Evolutionary conservation across 2,113 vertebrate genomes (phyloP).

Genomic region (Glaucidium brasilianum): DNA sequence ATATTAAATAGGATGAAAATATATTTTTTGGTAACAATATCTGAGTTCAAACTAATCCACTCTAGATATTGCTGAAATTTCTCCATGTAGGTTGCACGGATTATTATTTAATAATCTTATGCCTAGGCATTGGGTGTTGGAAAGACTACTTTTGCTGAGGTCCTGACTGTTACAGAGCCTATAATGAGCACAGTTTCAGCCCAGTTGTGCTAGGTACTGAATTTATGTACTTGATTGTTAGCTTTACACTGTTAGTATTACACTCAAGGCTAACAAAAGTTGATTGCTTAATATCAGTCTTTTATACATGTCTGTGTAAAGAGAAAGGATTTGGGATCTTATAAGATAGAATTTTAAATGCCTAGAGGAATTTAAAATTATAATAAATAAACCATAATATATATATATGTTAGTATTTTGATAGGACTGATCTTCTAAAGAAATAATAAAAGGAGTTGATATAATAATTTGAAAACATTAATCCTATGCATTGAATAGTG

Average conservation of each 20-base stretch:
- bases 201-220: background rate
- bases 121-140: background rate
- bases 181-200: background rate
- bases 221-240: background rate
- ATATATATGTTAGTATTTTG: background rate
- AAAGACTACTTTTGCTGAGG: background rate
- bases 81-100: background rate
- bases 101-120: background rate
- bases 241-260: background rate
- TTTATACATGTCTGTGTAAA: background rate
- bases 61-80: background rate
- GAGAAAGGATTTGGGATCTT: background rate
- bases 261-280: background rate
- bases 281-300: background rate
- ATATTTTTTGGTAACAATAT: background rate
- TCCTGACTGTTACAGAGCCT: background rate
- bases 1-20: background rate
- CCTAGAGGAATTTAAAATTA: background rate
- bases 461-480: background rate
- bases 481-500: background rate
- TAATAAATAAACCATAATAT: background rate
- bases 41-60: background rate
- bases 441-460: background rate
- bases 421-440: background rate
- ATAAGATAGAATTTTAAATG: background rate